Evolutionary conservation across 2,113 vertebrate species (phyloP), one percentile per base, ranked within the genome.

Genomic region (Protomyctophum bolini): DNA sequence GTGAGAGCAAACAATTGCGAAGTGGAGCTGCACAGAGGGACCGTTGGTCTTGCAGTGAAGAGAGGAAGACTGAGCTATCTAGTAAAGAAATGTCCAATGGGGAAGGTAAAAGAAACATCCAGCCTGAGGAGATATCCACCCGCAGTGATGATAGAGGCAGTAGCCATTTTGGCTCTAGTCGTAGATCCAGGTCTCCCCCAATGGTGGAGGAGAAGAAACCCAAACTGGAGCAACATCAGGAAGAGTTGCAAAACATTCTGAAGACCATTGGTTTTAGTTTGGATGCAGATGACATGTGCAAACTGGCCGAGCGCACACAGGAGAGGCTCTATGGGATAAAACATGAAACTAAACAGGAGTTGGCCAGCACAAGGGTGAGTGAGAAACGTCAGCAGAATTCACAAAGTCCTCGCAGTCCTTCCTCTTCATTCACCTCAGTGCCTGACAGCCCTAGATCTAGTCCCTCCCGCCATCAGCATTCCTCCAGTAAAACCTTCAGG

Each of bases 261-360:
- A 60, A 81, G 61, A 81, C 75, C 47, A 59, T 91, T 29, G 89
- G 89, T 0, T 72, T 90, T 62, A 82, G 54, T 29, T 46, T 92
- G 46, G 88, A 83, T 2, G 21, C 47, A 3, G 86, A 90, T 0
- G 88, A 89, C 59, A 57, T 90, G 66, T 86, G 55, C 59, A 70
- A 63, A 58, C 10, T 90, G 2, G 49, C 70, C 8, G 72, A 84
- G 33, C 75, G 86, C 9, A 91, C 85, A 52, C 75, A 87, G 54
- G 84, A 87, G 72, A 81, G 85, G 72, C 69, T 90, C 10, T 88
- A 84, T 6, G 89, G 87, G 4, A 87, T 71, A 58, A 87, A 51
- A 12, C 10, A 6, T 0, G 65, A 69, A 6, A 7, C 6, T 6
- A 15, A 10, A 2, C 15, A 2, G 9, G 62, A 1, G 0, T 3